These are phyloP conservation scores for Polypedilum pembai DNA, from an alignment of 1,140 invertebrate genomes.

Conservation along the genomic window DNA sequence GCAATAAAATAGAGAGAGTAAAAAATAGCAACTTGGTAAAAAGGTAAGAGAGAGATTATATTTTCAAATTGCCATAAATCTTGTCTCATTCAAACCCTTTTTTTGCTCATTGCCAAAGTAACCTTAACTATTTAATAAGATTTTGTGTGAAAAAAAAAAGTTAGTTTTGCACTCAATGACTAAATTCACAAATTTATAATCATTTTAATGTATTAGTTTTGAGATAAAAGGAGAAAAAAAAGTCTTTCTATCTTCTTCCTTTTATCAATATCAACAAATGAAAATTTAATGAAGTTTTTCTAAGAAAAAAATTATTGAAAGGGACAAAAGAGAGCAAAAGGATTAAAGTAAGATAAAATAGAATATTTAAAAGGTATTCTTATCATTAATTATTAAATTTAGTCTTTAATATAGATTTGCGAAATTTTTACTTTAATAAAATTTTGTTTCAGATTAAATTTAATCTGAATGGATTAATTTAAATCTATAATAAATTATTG, in stretches of 20 bases:
- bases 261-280: slow-evolving; percentile 20
- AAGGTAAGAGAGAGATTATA: slow-evolving; percentile 3
- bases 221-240: slow-evolving; percentile 1
- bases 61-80: slow-evolving; percentile 5
- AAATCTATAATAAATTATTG: no score
- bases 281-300: slow-evolving; percentile 12
- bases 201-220: slow-evolving; percentile 25
- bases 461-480: no score
- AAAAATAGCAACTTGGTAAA: not conserved
- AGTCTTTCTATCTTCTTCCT: not conserved
- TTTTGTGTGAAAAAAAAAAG: not conserved
- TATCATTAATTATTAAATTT: no score
- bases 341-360: not conserved
- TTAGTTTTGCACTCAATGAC: slow-evolving; percentile 21
- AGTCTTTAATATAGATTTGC: no score
- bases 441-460: no score
- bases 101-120: slow-evolving; percentile 2
- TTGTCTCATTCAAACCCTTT: not conserved
- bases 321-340: not conserved
- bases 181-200: slow-evolving; percentile 28
- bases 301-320: not conserved
- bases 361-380: no score
- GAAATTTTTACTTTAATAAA: no score
- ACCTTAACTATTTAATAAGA: slow-evolving; percentile 19
- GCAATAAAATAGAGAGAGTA: not conserved